Percentiles rank a stretch among this genome's conserved stretches.
These are phyloP conservation scores for Morone saxatilis DNA, from an alignment of 2,113 vertebrate species.

Conservation along the genomic window DNA sequence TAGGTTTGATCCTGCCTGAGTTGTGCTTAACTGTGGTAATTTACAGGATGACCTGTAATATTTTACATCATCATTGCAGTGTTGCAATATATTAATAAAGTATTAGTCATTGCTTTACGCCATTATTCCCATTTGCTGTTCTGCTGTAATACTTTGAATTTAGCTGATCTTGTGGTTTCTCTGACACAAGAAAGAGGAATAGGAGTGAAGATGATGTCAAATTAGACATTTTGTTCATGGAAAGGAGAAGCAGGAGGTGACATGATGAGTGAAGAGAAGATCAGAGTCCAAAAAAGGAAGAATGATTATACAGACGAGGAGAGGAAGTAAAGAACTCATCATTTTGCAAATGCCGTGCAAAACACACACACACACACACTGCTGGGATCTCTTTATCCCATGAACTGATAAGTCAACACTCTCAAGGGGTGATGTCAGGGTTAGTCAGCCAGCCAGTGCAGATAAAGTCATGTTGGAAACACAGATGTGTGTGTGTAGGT, in stretches of 20 bases:
- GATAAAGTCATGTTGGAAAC: conserved; percentile 33
- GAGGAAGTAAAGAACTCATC: conserved; percentile 32
- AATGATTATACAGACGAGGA: neutral
- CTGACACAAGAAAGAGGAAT: neutral
- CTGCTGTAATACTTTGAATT: neutral
- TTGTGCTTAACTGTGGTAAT: neutral
- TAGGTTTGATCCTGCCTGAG: neutral
- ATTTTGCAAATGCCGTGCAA: neutral
- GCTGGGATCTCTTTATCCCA: conserved; percentile 20
- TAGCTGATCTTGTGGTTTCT: neutral
- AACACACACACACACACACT: conserved; percentile 13
- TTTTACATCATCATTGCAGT: neutral
- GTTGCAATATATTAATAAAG: conserved; percentile 11
- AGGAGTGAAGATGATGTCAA: conserved; percentile 2
- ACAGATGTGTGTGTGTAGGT: conserved; percentile 17
- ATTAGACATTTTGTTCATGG: neutral
- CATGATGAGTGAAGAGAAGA: neutral
- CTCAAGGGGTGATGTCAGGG: conserved; percentile 55
- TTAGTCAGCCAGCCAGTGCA: conserved; percentile 52
- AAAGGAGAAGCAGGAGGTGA: neutral
- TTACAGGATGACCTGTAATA: neutral
- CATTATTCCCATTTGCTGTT: neutral
- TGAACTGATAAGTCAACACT: conserved; percentile 49
- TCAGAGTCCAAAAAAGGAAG: neutral
- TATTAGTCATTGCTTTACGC: neutral